Percentiles rank a stretch among this genome's conserved stretches.
These are phyloP conservation scores for Vulpes vulpes DNA, from an alignment of 2,113 vertebrate species.

Conservation along the genomic window DNA sequence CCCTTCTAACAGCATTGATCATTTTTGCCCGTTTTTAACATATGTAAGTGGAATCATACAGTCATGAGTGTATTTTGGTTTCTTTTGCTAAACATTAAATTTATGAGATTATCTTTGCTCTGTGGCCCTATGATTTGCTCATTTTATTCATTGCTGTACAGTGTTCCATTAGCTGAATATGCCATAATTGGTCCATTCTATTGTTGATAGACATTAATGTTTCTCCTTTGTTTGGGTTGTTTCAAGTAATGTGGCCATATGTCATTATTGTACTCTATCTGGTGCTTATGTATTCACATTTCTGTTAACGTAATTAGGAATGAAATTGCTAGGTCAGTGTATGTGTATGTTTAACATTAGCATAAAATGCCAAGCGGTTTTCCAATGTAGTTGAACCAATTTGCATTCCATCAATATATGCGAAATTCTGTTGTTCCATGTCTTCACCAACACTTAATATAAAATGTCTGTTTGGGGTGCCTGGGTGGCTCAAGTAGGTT, in stretches of 20 bases:
- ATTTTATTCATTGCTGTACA: background rate
- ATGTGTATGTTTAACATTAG: constrained; percentile 54
- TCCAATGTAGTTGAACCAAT: constrained; percentile 20
- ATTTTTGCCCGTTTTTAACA: constrained; percentile 41
- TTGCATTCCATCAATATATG: background rate
- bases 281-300: constrained; percentile 13
- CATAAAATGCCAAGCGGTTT: constrained; percentile 15
- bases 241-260: background rate
- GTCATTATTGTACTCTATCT: constrained; percentile 32
- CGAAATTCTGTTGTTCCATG: background rate
- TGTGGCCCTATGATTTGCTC: background rate
- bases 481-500: too few relatives aligned
- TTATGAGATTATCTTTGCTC: constrained; percentile 2
- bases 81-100: constrained; percentile 33
- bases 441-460: constrained; percentile 12
- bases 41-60: background rate
- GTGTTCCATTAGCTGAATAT: background rate
- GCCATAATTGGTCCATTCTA: background rate
- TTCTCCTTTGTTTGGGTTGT: constrained; percentile 35
- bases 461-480: background rate
- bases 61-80: background rate
- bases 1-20: background rate
- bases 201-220: background rate
- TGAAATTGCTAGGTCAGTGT: constrained; percentile 41
- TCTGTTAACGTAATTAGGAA: constrained; percentile 17